Base-by-base conservation (phyloP, 2,888 invertebrate genomes). In the Atherix ibis region DNA sequence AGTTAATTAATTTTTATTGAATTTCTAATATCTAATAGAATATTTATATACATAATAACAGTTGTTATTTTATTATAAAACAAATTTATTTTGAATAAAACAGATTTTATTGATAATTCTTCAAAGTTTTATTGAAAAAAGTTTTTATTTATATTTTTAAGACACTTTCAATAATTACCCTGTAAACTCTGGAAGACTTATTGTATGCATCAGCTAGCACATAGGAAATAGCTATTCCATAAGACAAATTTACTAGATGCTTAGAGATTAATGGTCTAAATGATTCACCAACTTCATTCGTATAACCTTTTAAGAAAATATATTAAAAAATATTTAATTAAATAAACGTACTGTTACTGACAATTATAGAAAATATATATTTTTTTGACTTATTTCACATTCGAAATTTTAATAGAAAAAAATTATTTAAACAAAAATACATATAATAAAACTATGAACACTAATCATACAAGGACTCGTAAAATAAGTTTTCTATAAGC, bases 251-350 rank as follows among this genome's bases (percentile, higher is more conserved):
- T 4, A 97, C 94, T 43, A 75, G 58, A 45, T 67, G 68, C 24
- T 63, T 65, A 14, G 76, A 76, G 25, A 91, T 72, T 35, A 87
- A 59, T 1, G 79, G 70, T 19, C 95, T 71, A 58, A 95, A 91
- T 4, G 94, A 74, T 65, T 97, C 95, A 0, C 95, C 95, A 4
- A 95, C 78, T 65, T 97, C 95, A 55, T 97, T 97, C 18, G 91
- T 74, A 56, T 97, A 97, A 34, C 95, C 94, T 94, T 22, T 8
- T 8, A 22, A 8, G 10, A 22, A 22, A 22, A 8, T 22, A 22
- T 8, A 22, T 8, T 22, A 10, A 22, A 22, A 6, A 22, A 22
- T 22, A 8, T 22, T 22, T 22, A 22, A 22, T 22, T 22, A 22
- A 22, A 8, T 22, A 22, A 22, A 8, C 10, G 22, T 22, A 8